Base-by-base conservation (phyloP, 2,113 vertebrate genomes). In the Noturus placidus region DNA sequence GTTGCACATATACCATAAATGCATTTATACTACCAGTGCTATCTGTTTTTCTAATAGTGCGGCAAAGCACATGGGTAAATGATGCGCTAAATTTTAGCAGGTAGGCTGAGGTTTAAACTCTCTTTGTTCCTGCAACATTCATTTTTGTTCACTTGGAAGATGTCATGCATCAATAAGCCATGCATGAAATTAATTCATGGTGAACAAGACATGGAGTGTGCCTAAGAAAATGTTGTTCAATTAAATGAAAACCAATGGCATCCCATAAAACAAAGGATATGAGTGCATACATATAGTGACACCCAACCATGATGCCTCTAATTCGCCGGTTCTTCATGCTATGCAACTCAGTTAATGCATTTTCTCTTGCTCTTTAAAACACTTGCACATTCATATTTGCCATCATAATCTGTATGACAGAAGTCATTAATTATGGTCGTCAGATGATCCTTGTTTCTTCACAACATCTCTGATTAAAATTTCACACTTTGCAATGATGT, bases 401-500 rank as follows among this genome's bases (percentile, higher is more conserved):
- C 96, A 92, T 95, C 95, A 96, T 97, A 97, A 97, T 98, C 96
- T 96, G 95, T 95, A 95, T 97, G 96, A 96, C 97, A 97, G 96
- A 98, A 95, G 95, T 96, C 96, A 97, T 97, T 98, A 97, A 98
- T 99, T 97, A 98, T 94, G 96, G 95, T 95, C 95, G 94, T 96
- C 94, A 96, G 95, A 96, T 95, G 96, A 97, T 96, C 95, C 92
- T 97, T 97, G 96, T 95, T 97, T 96, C 95, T 96, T 97, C 96
- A 95, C 96, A 97, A 97, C 96, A 96, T 97, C 97, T 96, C 96
- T 97, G 96, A 98, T 99, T 98, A 97, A 97, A 98, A 98, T 98
- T 98, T 98, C 97, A 97, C 97, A 97, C 96, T 92, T 97, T 97
- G 96, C 96, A 96, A 97, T 97, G 96, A 97, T 96, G 96, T 96